Evolutionary conservation across 2,797 vertebrate genomes (phyloP), one percentile per base, ranked within the genome.

Genomic region (Smutsia temminckii): DNA sequence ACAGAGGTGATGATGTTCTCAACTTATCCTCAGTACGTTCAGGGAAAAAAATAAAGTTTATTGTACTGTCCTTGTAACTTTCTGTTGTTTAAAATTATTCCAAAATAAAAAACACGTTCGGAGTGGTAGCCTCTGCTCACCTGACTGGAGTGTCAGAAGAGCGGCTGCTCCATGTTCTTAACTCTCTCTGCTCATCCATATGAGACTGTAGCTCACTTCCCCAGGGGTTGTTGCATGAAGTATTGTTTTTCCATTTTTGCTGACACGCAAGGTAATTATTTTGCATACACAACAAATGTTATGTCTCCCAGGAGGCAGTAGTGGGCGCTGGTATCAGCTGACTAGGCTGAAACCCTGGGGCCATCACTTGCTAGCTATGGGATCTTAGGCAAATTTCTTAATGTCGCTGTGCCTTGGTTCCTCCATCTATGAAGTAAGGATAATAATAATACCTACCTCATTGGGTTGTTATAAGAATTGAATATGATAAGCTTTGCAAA

Each of bases 11-110:
- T 89, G 80, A 68, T 69, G 8, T 78, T 29, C 37, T 9, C 77
- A 79, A 42, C n/a, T 87, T n/a, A 66, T 29, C 77, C 40, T 75
- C 49, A 69, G 69, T 32, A 42, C 8, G 13, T 84, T 89, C 49
- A 72, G 6, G 3, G 5, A 13, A 59, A 66, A 55, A 71, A 57
- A 32, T 0, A n/a, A 69, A 69, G 0, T 16, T 69, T 81, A n/a
- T 27, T 34, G 13, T 61, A 55, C 13, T 6, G 3, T 89, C 81
- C 32, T 68, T 85, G 5, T 4, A 92, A 84, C 1, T 86, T 81
- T 37, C 51, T 93, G 10, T 20, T 79, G 5, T 53, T 93, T 95
- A 64, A 94, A 79, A 89, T 95, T 40, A 32, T 91, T 51, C 25
- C 21, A 55, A 57, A 84, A 78, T 75, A 61, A 78, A 84, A 89